Conservation (phyloP, 2,888 invertebrate species). For the Dryococelus australis region DNA sequence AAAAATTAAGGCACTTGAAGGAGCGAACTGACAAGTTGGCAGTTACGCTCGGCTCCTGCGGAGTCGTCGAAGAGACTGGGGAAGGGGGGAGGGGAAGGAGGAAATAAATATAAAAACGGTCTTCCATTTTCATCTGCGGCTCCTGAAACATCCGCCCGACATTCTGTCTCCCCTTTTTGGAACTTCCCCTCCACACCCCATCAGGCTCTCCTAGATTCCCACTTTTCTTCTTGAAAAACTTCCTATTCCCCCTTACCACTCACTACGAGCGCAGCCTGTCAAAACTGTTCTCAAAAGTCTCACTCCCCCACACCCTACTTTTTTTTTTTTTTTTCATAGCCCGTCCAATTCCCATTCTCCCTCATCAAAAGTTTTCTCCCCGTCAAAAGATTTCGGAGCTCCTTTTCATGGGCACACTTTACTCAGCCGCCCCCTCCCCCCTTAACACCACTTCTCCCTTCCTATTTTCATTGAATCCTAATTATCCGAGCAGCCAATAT, state of each 20-base stretch:
- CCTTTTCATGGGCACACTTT: neutral
- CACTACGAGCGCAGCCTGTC: no score
- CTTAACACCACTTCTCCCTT: no score
- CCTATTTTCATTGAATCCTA: neutral
- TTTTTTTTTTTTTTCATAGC: no score
- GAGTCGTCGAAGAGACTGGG: neutral
- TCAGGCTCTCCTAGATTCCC: no score
- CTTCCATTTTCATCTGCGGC: neutral
- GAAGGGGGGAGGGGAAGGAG: neutral
- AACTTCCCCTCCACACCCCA: no score
- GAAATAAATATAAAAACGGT: neutral
- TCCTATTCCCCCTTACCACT: no score
- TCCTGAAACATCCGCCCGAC: neutral
- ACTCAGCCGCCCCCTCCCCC: neutral
- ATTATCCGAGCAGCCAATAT: neutral
- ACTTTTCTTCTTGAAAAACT: no score
- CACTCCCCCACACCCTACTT: no score
- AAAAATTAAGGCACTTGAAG: slow-evolving; percentile 11
- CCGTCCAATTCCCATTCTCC: neutral
- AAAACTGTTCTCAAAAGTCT: no score
- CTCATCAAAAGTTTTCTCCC: neutral
- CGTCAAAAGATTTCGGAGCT: neutral
- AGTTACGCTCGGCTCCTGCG: neutral
- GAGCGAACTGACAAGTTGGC: slow-evolving; percentile 1
- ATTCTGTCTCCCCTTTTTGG: neutral